Evolutionary conservation across 2,797 vertebrate genomes (phyloP).

Genomic region (Dermochelys coriacea): DNA sequence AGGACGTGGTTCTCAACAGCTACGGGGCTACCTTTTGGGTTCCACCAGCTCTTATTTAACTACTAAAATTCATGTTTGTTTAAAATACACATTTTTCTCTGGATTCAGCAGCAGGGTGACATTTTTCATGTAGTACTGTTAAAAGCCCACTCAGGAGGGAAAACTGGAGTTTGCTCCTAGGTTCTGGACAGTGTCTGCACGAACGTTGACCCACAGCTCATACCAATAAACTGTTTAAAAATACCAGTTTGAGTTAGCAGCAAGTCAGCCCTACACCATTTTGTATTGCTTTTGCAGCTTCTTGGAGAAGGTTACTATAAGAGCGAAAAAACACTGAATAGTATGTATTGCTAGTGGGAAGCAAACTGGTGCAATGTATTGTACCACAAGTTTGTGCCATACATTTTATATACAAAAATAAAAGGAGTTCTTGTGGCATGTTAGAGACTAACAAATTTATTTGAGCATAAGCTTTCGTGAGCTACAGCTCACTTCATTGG

Average conservation of each 20-base stretch:
- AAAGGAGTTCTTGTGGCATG: too few relatives aligned
- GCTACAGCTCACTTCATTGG: too few relatives aligned
- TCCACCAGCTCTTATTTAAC: neutral
- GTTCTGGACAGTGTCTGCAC: neutral
- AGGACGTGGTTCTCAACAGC: neutral
- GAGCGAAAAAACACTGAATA: neutral
- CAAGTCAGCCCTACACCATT: fast-evolving
- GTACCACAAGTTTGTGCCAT: neutral
- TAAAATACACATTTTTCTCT: neutral
- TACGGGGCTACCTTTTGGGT: neutral
- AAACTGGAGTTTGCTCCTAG: neutral
- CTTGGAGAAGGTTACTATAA: neutral
- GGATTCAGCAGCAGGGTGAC: neutral
- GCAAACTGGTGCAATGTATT: fast-evolving
- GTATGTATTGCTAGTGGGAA: neutral
- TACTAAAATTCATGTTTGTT: neutral
- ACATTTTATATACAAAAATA: too few relatives aligned
- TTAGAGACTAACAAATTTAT: too few relatives aligned
- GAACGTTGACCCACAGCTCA: neutral
- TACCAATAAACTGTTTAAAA: neutral
- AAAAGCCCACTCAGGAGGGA: neutral
- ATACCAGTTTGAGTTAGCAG: neutral
- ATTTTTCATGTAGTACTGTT: neutral
- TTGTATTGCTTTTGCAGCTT: neutral
- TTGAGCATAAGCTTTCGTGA: too few relatives aligned